Evolutionary conservation across 2,888 invertebrate genomes (phyloP).

Genomic region (Cheilosia vulpina): DNA sequence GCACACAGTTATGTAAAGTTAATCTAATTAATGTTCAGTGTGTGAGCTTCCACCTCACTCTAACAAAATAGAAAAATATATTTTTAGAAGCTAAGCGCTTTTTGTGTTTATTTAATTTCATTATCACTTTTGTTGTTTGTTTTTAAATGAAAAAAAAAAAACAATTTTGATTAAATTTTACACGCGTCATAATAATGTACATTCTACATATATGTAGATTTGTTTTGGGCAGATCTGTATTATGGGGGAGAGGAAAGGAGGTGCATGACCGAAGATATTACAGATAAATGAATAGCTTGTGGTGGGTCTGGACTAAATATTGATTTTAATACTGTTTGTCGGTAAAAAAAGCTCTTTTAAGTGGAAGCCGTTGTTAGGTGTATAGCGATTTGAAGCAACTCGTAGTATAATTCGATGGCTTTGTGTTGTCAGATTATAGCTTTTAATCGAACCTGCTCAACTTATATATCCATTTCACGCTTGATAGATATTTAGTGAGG

Average conservation of each 20-base stretch:
- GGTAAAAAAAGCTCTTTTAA: no score
- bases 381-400: no score
- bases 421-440: no score
- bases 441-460: no score
- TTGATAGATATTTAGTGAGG: no score
- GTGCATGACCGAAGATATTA: not conserved
- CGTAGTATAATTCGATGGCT: no score
- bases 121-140: conserved; percentile 29
- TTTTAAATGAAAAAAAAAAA: conserved; percentile 11
- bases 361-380: no score
- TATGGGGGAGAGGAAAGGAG: no score
- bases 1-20: conserved; percentile 6
- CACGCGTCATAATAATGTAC: not conserved
- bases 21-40: conserved; percentile 6
- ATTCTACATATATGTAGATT: not conserved
- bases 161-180: conserved; percentile 14
- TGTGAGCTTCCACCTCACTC: not conserved
- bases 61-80: not conserved
- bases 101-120: conserved; percentile 12
- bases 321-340: not conserved
- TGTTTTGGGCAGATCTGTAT: not conserved
- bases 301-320: conserved; percentile 18
- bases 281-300: conserved; percentile 10
- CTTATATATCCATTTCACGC: no score
- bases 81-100: conserved; percentile 28